These are phyloP conservation scores for Plutella xylostella DNA, from an alignment of 2,888 invertebrate species.

Conservation along the genomic window DNA sequence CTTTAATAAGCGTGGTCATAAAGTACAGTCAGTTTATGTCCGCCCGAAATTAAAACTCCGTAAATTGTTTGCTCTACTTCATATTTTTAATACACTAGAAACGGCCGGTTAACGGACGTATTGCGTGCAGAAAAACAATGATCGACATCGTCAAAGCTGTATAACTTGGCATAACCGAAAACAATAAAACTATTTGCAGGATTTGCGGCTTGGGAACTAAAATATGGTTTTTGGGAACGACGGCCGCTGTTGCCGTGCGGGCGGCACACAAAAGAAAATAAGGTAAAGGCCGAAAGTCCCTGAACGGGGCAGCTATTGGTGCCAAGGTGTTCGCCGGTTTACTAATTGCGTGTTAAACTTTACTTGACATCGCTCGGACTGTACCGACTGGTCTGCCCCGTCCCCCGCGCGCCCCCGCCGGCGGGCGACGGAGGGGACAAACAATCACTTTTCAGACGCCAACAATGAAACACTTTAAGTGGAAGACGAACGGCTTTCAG, in stretches of 20 bases:
- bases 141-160: constrained; percentile 39
- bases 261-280: constrained; percentile 7
- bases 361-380: constrained; percentile 56
- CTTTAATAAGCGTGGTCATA: too few relatives aligned
- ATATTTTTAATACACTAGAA: too few relatives aligned
- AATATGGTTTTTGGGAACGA: not conserved
- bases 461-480: constrained; percentile 35
- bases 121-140: constrained; percentile 55
- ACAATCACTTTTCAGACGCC: not conserved
- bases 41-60: too few relatives aligned
- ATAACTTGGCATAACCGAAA: constrained; percentile 37
- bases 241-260: constrained; percentile 2
- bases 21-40: too few relatives aligned
- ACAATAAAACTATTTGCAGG: constrained; percentile 37
- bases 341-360: constrained; percentile 66
- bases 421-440: not conserved
- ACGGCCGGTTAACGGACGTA: constrained; percentile 30
- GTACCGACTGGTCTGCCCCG: constrained; percentile 28
- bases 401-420: constrained; percentile 17
- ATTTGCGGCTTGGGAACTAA: constrained; percentile 6
- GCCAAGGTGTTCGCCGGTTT: constrained; percentile 55
- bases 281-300: constrained; percentile 29
- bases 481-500: constrained; percentile 52
- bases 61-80: too few relatives aligned
- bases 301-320: constrained; percentile 45